These are phyloP conservation scores for Diarsia dahlii DNA, from an alignment of 2,888 invertebrate species.

Conservation along the genomic window DNA sequence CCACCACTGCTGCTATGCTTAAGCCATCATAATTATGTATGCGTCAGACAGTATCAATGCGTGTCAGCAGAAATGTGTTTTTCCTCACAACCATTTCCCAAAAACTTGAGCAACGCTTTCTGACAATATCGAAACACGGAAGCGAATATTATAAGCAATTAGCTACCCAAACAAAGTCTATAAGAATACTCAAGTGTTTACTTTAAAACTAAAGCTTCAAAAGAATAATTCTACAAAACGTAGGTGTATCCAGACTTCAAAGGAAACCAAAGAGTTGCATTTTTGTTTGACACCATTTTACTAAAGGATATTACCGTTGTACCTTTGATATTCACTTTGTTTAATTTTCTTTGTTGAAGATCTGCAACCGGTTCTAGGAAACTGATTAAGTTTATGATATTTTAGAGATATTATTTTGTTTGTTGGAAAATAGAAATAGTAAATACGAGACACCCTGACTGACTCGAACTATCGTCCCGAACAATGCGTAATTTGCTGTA, in stretches of 20 bases:
- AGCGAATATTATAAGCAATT: slow-evolving; percentile 54
- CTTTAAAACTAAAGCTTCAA: slow-evolving; percentile 53
- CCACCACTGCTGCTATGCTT: too few relatives aligned
- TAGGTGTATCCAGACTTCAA: slow-evolving; percentile 55
- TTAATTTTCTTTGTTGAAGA: slow-evolving; percentile 61
- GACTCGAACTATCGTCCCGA: background rate
- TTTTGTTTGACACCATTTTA: slow-evolving; percentile 59
- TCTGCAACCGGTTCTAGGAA: slow-evolving; percentile 59
- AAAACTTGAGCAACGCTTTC: slow-evolving; percentile 33
- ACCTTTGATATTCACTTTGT: slow-evolving; percentile 64
- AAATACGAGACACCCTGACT: background rate
- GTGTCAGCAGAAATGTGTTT: background rate
- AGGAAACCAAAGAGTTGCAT: slow-evolving; percentile 44
- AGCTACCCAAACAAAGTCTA: slow-evolving; percentile 62
- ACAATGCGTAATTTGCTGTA: slow-evolving; percentile 23
- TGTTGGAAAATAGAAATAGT: slow-evolving; percentile 21
- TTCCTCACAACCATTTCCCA: slow-evolving; percentile 1
- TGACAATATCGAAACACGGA: slow-evolving; percentile 36
- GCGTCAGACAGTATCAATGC: background rate
- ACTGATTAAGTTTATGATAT: slow-evolving; percentile 41
- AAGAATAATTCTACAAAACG: slow-evolving; percentile 61
- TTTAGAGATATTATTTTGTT: slow-evolving; percentile 7
- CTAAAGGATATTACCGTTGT: slow-evolving; percentile 54
- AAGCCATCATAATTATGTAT: background rate
- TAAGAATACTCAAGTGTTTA: slow-evolving; percentile 56